phyloP scores from a whole-genome alignment of 2,113 vertebrate genomes.

The Zingel zingel region DNA sequence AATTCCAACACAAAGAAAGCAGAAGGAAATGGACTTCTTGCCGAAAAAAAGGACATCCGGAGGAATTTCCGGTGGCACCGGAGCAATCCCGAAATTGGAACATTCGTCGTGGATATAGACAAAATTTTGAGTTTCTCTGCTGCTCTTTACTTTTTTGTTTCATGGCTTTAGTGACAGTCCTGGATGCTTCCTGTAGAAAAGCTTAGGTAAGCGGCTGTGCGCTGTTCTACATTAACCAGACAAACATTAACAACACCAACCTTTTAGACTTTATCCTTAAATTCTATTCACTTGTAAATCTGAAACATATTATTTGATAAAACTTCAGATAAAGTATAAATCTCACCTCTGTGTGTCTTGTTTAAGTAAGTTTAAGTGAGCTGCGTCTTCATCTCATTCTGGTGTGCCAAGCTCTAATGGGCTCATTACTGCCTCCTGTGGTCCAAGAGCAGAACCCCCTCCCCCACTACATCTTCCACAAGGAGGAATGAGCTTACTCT shows the following conservation, averaged over 20 bases:
- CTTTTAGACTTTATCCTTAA: background rate
- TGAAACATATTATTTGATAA: background rate
- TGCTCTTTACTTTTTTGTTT: background rate
- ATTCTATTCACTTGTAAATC: background rate
- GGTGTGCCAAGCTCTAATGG: background rate
- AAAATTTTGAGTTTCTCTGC: no score
- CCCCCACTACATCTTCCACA: no score
- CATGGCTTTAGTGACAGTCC: background rate
- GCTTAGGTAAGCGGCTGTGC: background rate
- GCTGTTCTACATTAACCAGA: background rate
- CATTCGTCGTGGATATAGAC: no score
- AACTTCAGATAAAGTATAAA: background rate
- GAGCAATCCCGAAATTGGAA: no score
- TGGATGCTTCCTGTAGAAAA: background rate
- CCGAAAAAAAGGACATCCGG: no score
- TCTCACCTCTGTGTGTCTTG: background rate
- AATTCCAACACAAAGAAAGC: no score
- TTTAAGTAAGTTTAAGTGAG: background rate
- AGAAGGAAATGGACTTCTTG: no score
- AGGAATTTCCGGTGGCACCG: no score
- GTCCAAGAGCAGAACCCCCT: no score
- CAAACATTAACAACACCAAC: background rate
- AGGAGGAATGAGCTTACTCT: no score
- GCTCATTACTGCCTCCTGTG: background rate
- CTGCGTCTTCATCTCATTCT: background rate